These are phyloP conservation scores for Actinopyga echinites DNA, from an alignment of 53 echinoderm and acorn worm genomes.

Conservation along the genomic window DNA sequence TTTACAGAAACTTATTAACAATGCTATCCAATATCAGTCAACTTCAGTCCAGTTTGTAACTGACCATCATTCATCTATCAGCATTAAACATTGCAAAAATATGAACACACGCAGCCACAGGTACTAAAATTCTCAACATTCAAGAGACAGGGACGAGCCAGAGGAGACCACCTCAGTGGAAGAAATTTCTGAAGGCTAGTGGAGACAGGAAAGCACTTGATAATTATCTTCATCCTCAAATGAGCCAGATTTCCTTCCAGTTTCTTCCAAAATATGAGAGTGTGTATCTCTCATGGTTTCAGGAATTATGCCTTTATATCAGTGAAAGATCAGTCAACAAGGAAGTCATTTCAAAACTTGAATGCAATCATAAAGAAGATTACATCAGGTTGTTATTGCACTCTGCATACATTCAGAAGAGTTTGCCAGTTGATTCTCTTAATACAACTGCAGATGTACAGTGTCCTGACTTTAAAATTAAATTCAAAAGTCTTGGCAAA, in stretches of 20 bases:
- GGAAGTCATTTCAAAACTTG: background rate
- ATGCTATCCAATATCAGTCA: background rate
- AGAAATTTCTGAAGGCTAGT: slow-evolving; percentile 42
- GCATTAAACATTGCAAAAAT: slow-evolving; percentile 56
- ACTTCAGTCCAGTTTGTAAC: slow-evolving; percentile 53
- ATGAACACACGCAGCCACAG: slow-evolving; percentile 44
- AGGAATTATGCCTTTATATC: slow-evolving; percentile 24
- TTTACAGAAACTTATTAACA: slow-evolving; percentile 18
- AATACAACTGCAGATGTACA: background rate
- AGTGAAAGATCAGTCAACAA: background rate
- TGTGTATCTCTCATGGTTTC: slow-evolving; percentile 38
- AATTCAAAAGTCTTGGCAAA: slow-evolving; percentile 39
- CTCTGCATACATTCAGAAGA: background rate
- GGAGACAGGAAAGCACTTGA: slow-evolving; percentile 20
- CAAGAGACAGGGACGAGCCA: background rate
- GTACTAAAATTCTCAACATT: slow-evolving; percentile 15
- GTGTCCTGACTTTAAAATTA: slow-evolving; percentile 11
- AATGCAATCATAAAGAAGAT: slow-evolving; percentile 53
- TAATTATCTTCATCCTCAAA: background rate
- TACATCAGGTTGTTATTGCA: slow-evolving; percentile 8
- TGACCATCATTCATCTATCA: slow-evolving; percentile 39
- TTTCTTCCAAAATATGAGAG: background rate
- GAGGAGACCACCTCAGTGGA: slow-evolving; percentile 42
- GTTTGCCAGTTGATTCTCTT: background rate
- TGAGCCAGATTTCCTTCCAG: background rate